Conservation (phyloP, 2,113 vertebrate genomes). For the Myiagra hebetior region DNA sequence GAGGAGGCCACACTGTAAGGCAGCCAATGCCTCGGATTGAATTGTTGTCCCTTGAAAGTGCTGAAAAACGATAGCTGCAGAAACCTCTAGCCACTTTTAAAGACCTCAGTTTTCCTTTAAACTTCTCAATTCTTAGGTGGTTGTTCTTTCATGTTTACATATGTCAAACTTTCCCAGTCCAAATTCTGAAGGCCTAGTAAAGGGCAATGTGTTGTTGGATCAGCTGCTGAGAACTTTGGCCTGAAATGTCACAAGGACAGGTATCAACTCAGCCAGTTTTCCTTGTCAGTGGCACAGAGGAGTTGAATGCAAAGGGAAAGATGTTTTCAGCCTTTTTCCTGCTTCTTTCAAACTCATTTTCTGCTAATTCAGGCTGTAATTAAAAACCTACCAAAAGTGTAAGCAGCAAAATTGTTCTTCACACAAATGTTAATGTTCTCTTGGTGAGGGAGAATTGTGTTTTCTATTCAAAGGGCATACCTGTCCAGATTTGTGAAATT, state of each 20-base stretch:
- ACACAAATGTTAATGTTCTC: neutral
- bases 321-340: neutral
- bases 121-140: neutral
- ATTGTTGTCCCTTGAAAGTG: neutral
- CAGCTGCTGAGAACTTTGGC: neutral
- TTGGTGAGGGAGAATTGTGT: neutral
- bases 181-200: neutral
- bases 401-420: neutral
- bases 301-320: neutral
- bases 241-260: neutral
- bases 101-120: neutral
- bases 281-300: neutral
- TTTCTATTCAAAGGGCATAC: neutral
- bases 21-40: rapidly evolving
- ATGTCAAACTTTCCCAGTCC: neutral
- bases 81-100: neutral
- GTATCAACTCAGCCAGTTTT: neutral
- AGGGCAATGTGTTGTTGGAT: neutral
- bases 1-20: neutral
- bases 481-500: neutral
- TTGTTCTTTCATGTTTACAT: neutral
- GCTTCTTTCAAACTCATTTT: neutral
- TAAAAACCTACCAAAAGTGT: neutral
- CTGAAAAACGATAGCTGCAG: neutral
- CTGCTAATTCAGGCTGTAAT: neutral